These are phyloP conservation scores for Conistra vaccinii DNA, from an alignment of 2,888 invertebrate species.

Conservation along the genomic window DNA sequence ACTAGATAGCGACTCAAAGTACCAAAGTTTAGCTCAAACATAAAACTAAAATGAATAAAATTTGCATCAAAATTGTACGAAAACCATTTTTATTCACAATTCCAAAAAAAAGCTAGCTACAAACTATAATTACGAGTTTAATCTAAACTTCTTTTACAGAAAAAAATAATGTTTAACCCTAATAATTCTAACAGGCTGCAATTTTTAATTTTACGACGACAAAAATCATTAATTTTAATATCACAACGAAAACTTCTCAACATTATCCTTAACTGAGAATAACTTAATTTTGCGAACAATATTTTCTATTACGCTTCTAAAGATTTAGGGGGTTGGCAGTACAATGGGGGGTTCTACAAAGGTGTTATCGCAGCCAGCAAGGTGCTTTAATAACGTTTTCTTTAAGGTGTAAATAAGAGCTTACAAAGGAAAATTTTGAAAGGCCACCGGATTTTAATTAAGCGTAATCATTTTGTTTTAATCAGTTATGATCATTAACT, in stretches of 20 bases:
- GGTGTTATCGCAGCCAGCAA: slow-evolving; percentile 64
- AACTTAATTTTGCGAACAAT: slow-evolving; percentile 69
- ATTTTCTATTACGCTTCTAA: slow-evolving; percentile 70
- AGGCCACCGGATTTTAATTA: slow-evolving; percentile 68
- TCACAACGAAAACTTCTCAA: slow-evolving; percentile 54
- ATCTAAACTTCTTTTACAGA: background rate
- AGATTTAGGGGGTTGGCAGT: slow-evolving; percentile 64
- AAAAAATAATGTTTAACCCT: background rate
- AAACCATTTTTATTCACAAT: background rate
- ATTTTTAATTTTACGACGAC: slow-evolving; percentile 29
- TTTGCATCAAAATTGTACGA: slow-evolving; percentile 36
- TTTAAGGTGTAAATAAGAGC: slow-evolving; percentile 70
- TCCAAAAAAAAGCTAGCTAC: background rate
- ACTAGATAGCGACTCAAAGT: slow-evolving; percentile 30
- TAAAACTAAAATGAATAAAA: slow-evolving; percentile 50
- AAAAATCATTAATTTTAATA: slow-evolving; percentile 63
- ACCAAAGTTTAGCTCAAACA: slow-evolving; percentile 37
- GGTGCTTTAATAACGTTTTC: slow-evolving; percentile 62
- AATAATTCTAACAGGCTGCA: slow-evolving; percentile 23
- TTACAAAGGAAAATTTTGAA: slow-evolving; percentile 68
- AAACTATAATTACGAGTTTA: slow-evolving; percentile 7
- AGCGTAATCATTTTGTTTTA: slow-evolving; percentile 68
- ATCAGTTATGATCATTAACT: slow-evolving; percentile 72
- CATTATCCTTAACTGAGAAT: slow-evolving; percentile 59
- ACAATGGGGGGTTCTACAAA: slow-evolving; percentile 65